These are phyloP conservation scores for Anthophora plumipes DNA, from an alignment of 2,888 invertebrate genomes.

Conservation along the genomic window DNA sequence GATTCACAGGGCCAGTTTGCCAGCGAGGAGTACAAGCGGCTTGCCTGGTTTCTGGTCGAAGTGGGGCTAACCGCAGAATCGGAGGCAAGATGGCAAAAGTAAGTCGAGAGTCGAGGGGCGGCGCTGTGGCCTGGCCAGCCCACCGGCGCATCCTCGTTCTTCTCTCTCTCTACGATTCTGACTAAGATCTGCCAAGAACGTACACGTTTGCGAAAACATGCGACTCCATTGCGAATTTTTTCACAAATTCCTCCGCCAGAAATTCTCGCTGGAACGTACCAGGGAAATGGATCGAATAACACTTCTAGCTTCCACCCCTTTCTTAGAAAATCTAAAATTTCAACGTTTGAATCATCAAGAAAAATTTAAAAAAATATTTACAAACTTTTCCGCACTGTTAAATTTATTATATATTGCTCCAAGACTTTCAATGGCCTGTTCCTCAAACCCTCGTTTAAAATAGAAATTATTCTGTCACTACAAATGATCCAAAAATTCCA, in stretches of 20 bases:
- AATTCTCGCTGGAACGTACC: too few species aligned
- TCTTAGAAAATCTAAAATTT: too few species aligned
- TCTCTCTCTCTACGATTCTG: conserved; percentile 60
- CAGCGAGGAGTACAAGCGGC: conserved; percentile 69
- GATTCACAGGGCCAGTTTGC: conserved; percentile 62
- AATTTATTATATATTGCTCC: too few species aligned
- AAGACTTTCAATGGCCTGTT: too few species aligned
- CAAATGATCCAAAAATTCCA: too few species aligned
- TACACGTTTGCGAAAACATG: conserved; percentile 69
- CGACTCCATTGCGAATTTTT: conserved; percentile 30
- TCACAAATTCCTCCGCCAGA: neutral
- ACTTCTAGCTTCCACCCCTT: neutral
- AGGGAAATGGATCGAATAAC: too few species aligned
- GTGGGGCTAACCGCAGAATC: conserved; percentile 80
- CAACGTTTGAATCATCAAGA: too few species aligned
- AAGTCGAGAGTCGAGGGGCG: conserved; percentile 82
- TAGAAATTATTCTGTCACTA: too few species aligned
- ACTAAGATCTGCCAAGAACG: conserved; percentile 62
- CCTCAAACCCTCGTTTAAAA: too few species aligned
- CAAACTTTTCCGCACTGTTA: too few species aligned
- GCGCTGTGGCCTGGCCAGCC: conserved; percentile 82
- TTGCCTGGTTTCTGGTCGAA: conserved; percentile 77
- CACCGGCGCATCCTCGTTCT: conserved; percentile 80
- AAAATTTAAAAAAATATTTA: too few species aligned
- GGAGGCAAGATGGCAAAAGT: conserved; percentile 84